Conservation (phyloP, 1,140 invertebrate genomes). For the Drosophila fuyamai region DNA sequence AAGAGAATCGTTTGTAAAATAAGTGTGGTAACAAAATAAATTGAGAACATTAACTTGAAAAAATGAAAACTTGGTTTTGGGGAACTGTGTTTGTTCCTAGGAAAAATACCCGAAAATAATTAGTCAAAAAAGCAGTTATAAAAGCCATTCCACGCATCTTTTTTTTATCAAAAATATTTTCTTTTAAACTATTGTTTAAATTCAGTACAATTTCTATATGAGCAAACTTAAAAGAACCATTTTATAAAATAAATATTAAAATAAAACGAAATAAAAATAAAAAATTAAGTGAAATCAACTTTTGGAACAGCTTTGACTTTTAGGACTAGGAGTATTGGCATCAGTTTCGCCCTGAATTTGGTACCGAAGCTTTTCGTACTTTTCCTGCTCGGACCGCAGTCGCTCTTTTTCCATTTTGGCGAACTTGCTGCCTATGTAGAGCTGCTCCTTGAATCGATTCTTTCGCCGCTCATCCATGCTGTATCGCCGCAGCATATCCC, state of each 20-base stretch:
- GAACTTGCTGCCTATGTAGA: conserved; percentile 49
- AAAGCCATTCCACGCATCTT: too few species aligned
- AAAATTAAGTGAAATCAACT: background rate
- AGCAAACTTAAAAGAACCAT: background rate
- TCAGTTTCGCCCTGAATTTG: too few species aligned
- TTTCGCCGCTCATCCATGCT: conserved; percentile 53
- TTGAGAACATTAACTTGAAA: background rate
- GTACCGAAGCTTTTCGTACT: background rate
- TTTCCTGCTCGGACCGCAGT: background rate
- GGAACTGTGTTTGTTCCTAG: too few species aligned
- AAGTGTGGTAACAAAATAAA: conserved; percentile 9
- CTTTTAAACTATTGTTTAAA: background rate
- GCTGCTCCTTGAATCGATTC: conserved; percentile 61
- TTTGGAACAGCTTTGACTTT: background rate
- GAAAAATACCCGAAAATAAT: too few species aligned
- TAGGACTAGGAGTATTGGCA: background rate
- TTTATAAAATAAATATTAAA: conserved; percentile 26
- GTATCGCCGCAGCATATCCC: conserved; percentile 68
- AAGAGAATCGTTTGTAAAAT: conserved; percentile 1
- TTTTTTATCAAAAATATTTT: background rate
- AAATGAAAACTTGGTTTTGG: too few species aligned
- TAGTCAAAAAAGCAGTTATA: too few species aligned
- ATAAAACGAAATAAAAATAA: conserved; percentile 10
- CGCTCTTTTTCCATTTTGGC: conserved; percentile 30
- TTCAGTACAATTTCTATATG: background rate